phyloP scores from a whole-genome alignment of 2,113 vertebrate species.

The Ranitomeya variabilis region DNA sequence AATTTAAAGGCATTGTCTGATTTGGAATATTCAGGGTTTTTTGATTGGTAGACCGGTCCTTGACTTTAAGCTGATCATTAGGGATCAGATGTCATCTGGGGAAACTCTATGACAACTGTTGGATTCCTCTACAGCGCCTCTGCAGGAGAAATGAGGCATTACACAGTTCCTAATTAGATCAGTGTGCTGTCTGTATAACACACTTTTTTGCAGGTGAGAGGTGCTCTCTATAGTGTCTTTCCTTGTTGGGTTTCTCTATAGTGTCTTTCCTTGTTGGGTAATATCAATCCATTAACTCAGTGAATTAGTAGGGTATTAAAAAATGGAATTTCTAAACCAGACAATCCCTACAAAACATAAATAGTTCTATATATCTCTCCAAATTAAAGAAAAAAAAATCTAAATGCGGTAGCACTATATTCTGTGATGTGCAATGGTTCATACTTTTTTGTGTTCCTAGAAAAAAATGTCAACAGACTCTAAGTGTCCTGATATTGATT shows the following conservation, averaged over 20 bases:
- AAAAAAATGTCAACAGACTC: conserved; percentile 76
- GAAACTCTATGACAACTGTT: too few species aligned
- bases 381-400: conserved; percentile 68
- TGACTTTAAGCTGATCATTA: background rate
- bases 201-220: too few species aligned
- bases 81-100: background rate
- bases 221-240: too few species aligned
- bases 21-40: background rate
- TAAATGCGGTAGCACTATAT: conserved; percentile 74
- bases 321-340: background rate
- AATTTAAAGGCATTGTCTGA: background rate
- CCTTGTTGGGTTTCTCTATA: too few species aligned
- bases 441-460: conserved; percentile 60
- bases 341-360: background rate
- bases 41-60: background rate
- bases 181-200: too few species aligned
- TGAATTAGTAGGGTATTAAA: background rate
- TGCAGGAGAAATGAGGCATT: too few species aligned
- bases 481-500: conserved; percentile 72
- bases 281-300: too few species aligned
- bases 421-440: conserved; percentile 78
- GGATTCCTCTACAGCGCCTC: too few species aligned
- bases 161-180: too few species aligned
- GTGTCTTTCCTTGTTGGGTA: too few species aligned
- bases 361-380: background rate